Evolutionary conservation across 2,797 vertebrate species (phyloP).

Genomic region (Smutsia temminckii): DNA sequence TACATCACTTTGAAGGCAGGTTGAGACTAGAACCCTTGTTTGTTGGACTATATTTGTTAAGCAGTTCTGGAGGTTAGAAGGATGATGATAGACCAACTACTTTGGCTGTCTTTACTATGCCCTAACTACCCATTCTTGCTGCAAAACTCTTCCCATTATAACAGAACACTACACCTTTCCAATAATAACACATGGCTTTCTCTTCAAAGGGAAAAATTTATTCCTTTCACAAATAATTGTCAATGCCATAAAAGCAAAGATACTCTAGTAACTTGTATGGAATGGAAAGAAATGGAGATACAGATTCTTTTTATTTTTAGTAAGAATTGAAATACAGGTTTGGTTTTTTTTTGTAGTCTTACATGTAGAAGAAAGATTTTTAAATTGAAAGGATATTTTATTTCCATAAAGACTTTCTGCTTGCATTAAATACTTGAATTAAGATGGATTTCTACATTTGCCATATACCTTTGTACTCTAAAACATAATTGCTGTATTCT

Average conservation of each 20-base stretch:
- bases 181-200: background rate
- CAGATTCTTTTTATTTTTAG: background rate
- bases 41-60: background rate
- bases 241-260: background rate
- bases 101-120: background rate
- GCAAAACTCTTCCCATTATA: background rate
- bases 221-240: background rate
- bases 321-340: background rate
- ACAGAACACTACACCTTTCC: background rate
- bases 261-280: background rate
- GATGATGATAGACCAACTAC: background rate
- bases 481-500: background rate
- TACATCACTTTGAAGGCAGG: background rate
- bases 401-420: conserved; percentile 14
- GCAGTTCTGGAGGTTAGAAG: background rate
- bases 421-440: conserved; percentile 9
- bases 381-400: background rate
- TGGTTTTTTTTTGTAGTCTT: background rate
- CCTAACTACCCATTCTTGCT: background rate
- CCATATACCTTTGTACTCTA: background rate
- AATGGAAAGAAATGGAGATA: background rate
- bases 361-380: background rate
- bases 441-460: background rate
- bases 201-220: background rate
- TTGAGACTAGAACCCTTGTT: background rate